Evolutionary conservation across 1,140 invertebrate species (phyloP), one percentile per base, ranked within the genome.

Genomic region (Drosophila sechellia): DNA sequence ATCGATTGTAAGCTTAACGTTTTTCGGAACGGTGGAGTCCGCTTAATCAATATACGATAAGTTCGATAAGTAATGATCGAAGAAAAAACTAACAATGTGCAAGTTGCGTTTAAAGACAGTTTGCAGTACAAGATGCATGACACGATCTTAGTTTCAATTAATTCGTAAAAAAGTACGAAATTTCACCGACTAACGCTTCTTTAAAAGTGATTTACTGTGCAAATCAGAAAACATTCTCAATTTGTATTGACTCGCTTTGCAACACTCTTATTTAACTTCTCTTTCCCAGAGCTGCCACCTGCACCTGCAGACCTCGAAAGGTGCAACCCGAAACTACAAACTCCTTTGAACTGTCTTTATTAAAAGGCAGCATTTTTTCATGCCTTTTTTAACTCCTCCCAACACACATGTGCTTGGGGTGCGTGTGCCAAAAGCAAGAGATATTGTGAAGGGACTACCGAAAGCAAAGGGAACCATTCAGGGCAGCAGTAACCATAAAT

Each of bases 401-500:
- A 45, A 10, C 17, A 40, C 13, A 12, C 42, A 20, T 63, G 13
- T 59, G 22, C 27, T 63, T n/a, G 25, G 35, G 39, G 22, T 68
- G 60, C 60, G 64, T 68, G 64, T 53, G 64, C 37, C 64, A 65
- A 65, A 25, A 59, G n/a, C n/a, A n/a, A n/a, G n/a, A 45, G 22
- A 57, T 57, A 42, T 17, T 40, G 11, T n/a, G 22, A 48, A 35
- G 34, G 50, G 34, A 31, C 27, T 31, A 31, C 27, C 27, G 1
- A 37, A 3, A 40, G n/a, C 15, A 65, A 46, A 56, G 25, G 66
- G 50, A 46, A 43, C 55, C 40, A 59, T 63, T 59, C 42, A 74
- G 69, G 69, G 43, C 52, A 55, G 57, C 50, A 54, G 57, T 73
- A 74, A 74, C 69, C 66, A 65, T 75, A 75, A 75, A 61, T 75